These are phyloP conservation scores for Caenorhabditis inopinata DNA, from an alignment of 1,140 invertebrate genomes.

Conservation along the genomic window DNA sequence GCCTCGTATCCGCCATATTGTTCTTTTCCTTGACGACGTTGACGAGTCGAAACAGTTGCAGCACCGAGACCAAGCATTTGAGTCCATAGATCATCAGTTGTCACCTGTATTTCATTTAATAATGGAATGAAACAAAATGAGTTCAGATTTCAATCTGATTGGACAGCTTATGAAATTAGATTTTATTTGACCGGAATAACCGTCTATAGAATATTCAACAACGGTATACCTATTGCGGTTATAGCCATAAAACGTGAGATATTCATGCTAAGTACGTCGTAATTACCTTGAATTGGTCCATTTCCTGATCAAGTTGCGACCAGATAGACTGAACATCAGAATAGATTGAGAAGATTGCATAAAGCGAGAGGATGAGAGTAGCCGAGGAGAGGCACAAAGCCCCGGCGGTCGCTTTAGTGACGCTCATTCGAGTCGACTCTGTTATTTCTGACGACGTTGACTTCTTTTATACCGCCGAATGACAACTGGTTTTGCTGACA, in stretches of 20 bases:
- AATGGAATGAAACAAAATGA: no score
- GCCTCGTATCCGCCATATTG: constrained; percentile 58
- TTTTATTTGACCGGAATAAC: no score
- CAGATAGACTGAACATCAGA: constrained; percentile 59
- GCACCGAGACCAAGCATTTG: constrained; percentile 60
- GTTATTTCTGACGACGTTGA: background rate
- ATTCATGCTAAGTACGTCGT: background rate
- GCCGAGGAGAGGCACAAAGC: constrained; percentile 58
- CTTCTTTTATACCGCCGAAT: background rate
- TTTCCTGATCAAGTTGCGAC: constrained; percentile 58
- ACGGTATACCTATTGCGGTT: no score
- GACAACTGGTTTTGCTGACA: background rate
- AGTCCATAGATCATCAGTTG: constrained; percentile 60
- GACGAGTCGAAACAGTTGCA: constrained; percentile 58
- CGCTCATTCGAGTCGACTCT: constrained; percentile 53
- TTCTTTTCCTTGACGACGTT: constrained; percentile 55
- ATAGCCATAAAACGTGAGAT: background rate
- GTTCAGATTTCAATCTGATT: no score
- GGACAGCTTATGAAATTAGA: no score
- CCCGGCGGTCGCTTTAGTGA: constrained; percentile 58
- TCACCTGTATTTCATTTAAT: constrained; percentile 43
- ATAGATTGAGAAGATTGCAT: constrained; percentile 55
- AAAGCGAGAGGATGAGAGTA: constrained; percentile 58
- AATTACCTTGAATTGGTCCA: constrained; percentile 57
- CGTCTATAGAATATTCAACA: no score